phyloP scores from a whole-genome alignment of 1,140 invertebrate species.

The Drosophila pallidifrons region DNA sequence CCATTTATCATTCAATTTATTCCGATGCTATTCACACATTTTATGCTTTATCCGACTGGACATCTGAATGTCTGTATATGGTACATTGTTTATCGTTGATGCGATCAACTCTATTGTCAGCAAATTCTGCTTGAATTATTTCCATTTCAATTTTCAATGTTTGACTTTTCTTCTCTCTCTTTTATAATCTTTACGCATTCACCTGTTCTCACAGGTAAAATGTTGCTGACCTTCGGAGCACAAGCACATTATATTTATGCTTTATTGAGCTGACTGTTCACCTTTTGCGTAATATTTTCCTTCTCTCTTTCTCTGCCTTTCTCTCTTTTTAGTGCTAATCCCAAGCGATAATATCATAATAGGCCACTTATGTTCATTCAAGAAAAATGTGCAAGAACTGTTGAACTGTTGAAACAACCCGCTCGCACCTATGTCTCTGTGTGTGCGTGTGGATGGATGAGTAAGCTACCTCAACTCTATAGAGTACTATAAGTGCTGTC shows the following conservation, averaged over 20 bases:
- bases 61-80: conserved; percentile 33
- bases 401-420: conserved; percentile 56
- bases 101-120: conserved; percentile 35
- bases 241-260: conserved; percentile 28
- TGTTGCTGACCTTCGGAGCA: conserved; percentile 27
- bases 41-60: conserved; percentile 1
- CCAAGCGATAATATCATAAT: conserved; percentile 57
- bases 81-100: conserved; percentile 23
- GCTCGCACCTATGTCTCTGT: conserved; percentile 43
- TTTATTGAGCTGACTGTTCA: conserved; percentile 39
- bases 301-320: background rate
- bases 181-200: conserved; percentile 19
- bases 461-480: conserved; percentile 11
- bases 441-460: background rate
- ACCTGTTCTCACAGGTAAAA: conserved; percentile 32
- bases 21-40: conserved; percentile 10
- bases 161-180: conserved; percentile 24
- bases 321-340: conserved; percentile 30
- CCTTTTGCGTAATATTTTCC: conserved; percentile 36
- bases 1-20: conserved; percentile 34
- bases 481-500: conserved; percentile 36
- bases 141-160: conserved; percentile 29
- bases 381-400: conserved; percentile 39
- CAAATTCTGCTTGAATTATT: conserved; percentile 45
- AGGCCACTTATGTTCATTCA: conserved; percentile 42